These are phyloP conservation scores for Montipora cactus DNA, from an alignment of 64 coral and sea anemone genomes.

Conservation along the genomic window DNA sequence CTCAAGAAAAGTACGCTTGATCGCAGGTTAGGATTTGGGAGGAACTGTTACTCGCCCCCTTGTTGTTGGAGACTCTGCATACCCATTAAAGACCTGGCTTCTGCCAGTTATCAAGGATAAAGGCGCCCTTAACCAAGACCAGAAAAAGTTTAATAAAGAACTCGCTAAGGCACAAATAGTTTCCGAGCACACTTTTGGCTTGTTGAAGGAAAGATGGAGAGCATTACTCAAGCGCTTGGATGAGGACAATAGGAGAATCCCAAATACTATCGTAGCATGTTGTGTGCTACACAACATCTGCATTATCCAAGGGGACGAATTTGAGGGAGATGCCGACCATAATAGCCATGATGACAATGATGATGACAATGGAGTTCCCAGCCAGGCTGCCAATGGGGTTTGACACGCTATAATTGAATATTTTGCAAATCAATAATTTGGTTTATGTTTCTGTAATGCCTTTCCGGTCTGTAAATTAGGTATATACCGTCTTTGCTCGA, in stretches of 20 bases:
- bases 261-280: slow-evolving; percentile 50
- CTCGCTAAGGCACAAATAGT: slow-evolving; percentile 59
- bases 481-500: not conserved
- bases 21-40: slow-evolving; percentile 23
- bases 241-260: slow-evolving; percentile 45
- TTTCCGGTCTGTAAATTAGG: slow-evolving; percentile 22
- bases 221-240: slow-evolving; percentile 64
- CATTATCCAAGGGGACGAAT: slow-evolving; percentile 53
- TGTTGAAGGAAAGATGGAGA: slow-evolving; percentile 60
- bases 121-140: slow-evolving; percentile 57
- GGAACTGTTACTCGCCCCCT: slow-evolving; percentile 58
- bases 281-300: slow-evolving; percentile 58
- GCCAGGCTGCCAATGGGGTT: slow-evolving; percentile 67
- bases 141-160: slow-evolving; percentile 67
- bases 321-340: slow-evolving; percentile 24
- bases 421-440: slow-evolving; percentile 55
- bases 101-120: slow-evolving; percentile 74
- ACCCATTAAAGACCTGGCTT: slow-evolving; percentile 78
- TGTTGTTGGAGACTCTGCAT: slow-evolving; percentile 70
- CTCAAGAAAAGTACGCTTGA: too few species aligned
- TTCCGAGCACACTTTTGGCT: slow-evolving; percentile 70
- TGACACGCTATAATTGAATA: slow-evolving; percentile 68
- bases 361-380: slow-evolving; percentile 69
- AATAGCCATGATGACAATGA: slow-evolving; percentile 45
- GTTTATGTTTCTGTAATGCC: slow-evolving; percentile 34